These are phyloP conservation scores for Drosophila willistoni DNA, from an alignment of 1,140 invertebrate genomes.

Conservation along the genomic window DNA sequence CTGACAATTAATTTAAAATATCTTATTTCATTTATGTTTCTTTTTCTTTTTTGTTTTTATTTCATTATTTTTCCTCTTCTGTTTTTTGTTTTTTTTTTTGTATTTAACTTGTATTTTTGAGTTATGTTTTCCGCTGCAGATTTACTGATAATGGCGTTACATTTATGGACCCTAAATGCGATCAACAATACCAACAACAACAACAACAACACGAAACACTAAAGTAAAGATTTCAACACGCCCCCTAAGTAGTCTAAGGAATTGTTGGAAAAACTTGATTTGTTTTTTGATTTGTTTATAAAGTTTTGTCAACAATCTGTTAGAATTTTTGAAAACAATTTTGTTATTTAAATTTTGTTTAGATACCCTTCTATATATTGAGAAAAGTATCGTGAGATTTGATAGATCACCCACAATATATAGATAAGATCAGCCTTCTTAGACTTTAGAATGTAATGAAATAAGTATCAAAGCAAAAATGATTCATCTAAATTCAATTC, in stretches of 20 bases:
- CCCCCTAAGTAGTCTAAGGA: slow-evolving; percentile 22
- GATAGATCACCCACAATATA: too few relatives aligned
- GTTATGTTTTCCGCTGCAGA: slow-evolving; percentile 79
- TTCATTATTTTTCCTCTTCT: slow-evolving; percentile 30
- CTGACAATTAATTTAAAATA: slow-evolving; percentile 77
- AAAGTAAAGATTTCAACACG: not conserved
- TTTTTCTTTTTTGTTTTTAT: slow-evolving; percentile 39
- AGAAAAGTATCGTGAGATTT: too few relatives aligned
- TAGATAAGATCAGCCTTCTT: too few relatives aligned
- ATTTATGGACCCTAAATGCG: slow-evolving; percentile 71
- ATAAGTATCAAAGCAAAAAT: too few relatives aligned
- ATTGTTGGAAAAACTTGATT: slow-evolving; percentile 7
- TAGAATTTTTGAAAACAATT: not conserved
- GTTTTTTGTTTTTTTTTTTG: slow-evolving; percentile 45
- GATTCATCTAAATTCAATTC: too few relatives aligned
- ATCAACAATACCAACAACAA: slow-evolving; percentile 19
- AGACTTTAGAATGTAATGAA: too few relatives aligned
- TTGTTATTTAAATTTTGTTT: too few relatives aligned
- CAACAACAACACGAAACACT: not conserved
- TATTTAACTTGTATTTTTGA: slow-evolving; percentile 72
- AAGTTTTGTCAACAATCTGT: not conserved
- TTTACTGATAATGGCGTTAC: slow-evolving; percentile 76
- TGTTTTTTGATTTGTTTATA: slow-evolving; percentile 3
- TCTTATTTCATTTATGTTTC: slow-evolving; percentile 75
- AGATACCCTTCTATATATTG: too few relatives aligned